A percentile compares a stretch with the other conserved stretches of the same genome.
phyloP scores from a whole-genome alignment of 2,113 vertebrate species.

The Nansenia antarctica region DNA sequence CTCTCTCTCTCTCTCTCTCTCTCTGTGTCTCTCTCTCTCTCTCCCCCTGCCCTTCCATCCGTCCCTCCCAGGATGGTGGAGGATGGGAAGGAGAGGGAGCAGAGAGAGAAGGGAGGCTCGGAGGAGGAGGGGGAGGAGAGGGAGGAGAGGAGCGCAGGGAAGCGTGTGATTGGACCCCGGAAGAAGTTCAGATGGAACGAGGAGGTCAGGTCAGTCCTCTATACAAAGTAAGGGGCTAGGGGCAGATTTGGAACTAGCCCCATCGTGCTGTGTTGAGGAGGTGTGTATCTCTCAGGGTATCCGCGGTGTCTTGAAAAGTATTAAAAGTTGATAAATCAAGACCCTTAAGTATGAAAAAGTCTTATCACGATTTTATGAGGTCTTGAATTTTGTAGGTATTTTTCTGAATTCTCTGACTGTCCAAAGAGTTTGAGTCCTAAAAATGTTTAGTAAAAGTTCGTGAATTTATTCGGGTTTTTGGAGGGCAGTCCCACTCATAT shows the following conservation, averaged over 20 bases:
- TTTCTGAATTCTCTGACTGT: neutral
- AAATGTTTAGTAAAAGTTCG: no score
- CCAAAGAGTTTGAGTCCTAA: neutral
- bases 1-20: no score
- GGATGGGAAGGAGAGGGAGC: constrained; percentile 84
- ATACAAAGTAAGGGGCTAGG: no score
- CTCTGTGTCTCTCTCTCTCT: neutral
- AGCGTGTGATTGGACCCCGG: constrained; percentile 78
- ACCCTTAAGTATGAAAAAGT: neutral
- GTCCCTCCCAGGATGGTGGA: constrained; percentile 77
- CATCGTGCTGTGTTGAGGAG: no score
- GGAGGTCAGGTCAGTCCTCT: constrained; percentile 83
- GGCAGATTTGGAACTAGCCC: no score
- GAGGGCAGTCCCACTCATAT: no score
- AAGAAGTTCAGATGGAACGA: constrained; percentile 95
- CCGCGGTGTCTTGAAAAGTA: neutral
- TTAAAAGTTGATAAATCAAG: neutral
- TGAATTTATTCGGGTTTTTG: no score
- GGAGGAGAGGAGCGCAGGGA: constrained; percentile 82
- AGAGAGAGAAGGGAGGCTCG: constrained; percentile 72
- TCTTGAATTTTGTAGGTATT: no score
- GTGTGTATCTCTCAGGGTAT: no score
- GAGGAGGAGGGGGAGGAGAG: constrained; percentile 83
- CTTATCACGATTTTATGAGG: no score
- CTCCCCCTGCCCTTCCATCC: neutral